Evolutionary conservation across 2,888 invertebrate species (phyloP), one percentile per base, ranked within the genome.

Genomic region (Diaprepes abbreviatus): DNA sequence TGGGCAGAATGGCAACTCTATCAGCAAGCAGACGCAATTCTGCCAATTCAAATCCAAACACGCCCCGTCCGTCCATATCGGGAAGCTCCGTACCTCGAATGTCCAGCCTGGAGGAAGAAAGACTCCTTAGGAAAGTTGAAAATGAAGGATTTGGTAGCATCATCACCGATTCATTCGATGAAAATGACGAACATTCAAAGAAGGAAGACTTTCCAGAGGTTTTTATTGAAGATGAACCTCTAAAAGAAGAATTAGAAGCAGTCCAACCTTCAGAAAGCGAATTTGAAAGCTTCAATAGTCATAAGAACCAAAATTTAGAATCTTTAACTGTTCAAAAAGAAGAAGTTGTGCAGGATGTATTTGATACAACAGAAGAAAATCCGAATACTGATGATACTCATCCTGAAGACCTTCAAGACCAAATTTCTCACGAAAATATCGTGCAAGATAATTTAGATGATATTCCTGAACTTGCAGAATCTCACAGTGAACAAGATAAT

Each of bases 1-100:
- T 93, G 72, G 92, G 93, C 73, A 87, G 93, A 79, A 91, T 92
- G 91, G 90, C 90, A 19, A 91, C 87, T 10, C 83, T 92, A 57
- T 91, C 91, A 28, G 90, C 91, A 14, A 90, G 88, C 67, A 86
- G 90, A 66, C 85, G 89, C 45, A 90, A 89, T 79, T 88, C 89
- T 0, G 77, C 82, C n/a, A 80, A 80, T 57, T 80, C 81, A 1
- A 78, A 76, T 5, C 81, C 84, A 9, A 85, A 76, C 67, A 86
- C 86, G 73, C 86, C 87, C 0, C 79, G 87, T 17, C 83, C 86
- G 6, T 87, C 87, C 7, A 80, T 87, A 54, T 83, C 86, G 2
- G 85, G 84, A 3, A 76, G 74, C 16, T 78, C 79, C 19, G 71
- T 80, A 21, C 76, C 81, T 5, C 83, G 84, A 73, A 87, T 87